Base-by-base conservation (phyloP, 2,797 vertebrate species). In the Dromococcyx pavoninus region DNA sequence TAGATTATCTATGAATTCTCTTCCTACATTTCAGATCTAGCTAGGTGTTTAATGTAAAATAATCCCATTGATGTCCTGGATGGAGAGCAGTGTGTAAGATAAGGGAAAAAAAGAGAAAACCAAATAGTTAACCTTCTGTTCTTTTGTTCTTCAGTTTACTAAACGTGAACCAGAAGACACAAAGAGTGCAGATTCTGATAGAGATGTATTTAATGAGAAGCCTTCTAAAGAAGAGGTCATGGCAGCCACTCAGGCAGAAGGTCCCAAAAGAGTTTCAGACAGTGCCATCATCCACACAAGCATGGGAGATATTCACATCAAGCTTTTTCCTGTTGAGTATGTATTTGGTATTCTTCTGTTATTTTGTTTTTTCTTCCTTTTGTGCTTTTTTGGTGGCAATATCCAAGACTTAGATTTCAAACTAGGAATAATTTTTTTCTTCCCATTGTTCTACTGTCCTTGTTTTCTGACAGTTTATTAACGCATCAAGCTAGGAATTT, bases 211-310 rank as follows among this genome's bases (percentile, higher is more conserved):
- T 76, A 99, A 99, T 71, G 99, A 99, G 97, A 99, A 99, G 84
- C 99, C 99, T 12, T 99, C 99, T 32, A 99, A 99, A 97, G 99
- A 99, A 95, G 99, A 99, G 95, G 99, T 99, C 80, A 99, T 99
- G 99, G 99, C 99, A 25, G 99, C 99, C 86, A 99, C 99, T 33
- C 99, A 99, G 97, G 99, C 99, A 21, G 99, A 99, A 97, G 99
- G 99, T 35, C 99, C 99, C 13, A 99, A 99, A 96, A 98, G 99
- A 69, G 99, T 99, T 83, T 99, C 99, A 5, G 99, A 99, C 97
- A 99, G 99, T 70, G 99, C 99, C 89, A 99, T 99, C 97, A 99
- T 99, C 94, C 99, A 99, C 96, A 99, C 99, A 91, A 99, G 99
- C 95, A 99, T 99, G 99, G 99, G 99, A 91, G 99, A 99, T 97